Conservation (phyloP, 2,113 vertebrate genomes). For the Neolamprologus sp. region DNA sequence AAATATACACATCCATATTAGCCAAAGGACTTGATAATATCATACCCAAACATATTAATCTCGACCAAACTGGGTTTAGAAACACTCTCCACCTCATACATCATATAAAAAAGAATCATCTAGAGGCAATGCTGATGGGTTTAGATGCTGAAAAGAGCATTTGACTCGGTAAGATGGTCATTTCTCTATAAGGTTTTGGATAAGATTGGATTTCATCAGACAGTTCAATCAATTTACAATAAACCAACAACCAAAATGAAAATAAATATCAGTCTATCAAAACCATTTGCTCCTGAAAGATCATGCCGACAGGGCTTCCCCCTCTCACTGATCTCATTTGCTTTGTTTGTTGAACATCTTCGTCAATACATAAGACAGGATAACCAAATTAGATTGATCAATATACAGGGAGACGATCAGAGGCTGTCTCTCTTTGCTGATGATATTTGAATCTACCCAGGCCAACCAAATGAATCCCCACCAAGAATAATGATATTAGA, state of each 20-base stretch:
- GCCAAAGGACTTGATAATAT: background rate
- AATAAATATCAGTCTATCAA: background rate
- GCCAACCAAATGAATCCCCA: background rate
- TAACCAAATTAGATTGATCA: background rate
- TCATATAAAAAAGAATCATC: background rate
- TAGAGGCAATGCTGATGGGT: background rate
- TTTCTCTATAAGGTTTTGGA: background rate
- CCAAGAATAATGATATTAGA: background rate
- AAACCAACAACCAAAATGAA: background rate
- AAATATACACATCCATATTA: background rate
- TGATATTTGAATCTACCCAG: background rate
- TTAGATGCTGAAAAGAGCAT: background rate
- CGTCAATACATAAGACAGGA: fast-evolving
- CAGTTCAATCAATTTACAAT: background rate
- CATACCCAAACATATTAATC: background rate
- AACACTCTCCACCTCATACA: background rate
- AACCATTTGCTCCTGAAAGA: background rate
- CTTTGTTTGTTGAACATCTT: background rate
- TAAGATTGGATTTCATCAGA: background rate
- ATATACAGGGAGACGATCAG: background rate
- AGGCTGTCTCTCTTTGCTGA: background rate
- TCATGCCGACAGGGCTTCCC: background rate
- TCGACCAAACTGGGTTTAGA: background rate
- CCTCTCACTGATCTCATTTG: background rate
- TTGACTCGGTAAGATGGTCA: background rate